Conservation (phyloP, 2,797 vertebrate genomes). For the Phrynocephalus vlangalii region DNA sequence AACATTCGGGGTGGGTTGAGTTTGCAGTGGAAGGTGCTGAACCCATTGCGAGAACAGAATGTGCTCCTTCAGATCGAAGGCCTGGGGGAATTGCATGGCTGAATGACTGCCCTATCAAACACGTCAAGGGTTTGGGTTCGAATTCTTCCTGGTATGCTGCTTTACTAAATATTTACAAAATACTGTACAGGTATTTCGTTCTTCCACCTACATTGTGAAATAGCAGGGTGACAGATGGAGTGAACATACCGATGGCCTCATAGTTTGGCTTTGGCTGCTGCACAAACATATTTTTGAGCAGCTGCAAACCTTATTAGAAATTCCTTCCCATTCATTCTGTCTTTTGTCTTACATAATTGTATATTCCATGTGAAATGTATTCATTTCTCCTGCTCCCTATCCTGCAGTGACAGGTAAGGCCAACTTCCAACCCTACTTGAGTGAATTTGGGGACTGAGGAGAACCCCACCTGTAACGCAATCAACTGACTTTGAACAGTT, state of each 20-base stretch:
- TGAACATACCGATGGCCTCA: not conserved
- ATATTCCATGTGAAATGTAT: not conserved
- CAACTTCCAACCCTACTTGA: constrained; percentile 36
- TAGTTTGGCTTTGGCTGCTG: not conserved
- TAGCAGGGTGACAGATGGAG: not conserved
- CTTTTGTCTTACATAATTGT: constrained; percentile 13
- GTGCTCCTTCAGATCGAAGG: constrained; percentile 3
- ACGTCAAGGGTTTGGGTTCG: not conserved
- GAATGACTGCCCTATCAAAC: not conserved
- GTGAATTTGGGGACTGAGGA: constrained; percentile 32
- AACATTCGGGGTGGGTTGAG: not conserved
- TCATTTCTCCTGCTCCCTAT: constrained; percentile 30
- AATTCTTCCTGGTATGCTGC: not conserved
- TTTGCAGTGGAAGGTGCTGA: not conserved
- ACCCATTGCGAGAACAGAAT: not conserved
- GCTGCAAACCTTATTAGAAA: constrained; percentile 36
- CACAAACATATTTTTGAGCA: not conserved
- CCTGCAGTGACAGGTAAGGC: constrained; percentile 41
- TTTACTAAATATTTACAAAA: not conserved
- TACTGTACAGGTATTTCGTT: not conserved
- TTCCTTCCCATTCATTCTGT: constrained; percentile 10
- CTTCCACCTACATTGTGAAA: not conserved
- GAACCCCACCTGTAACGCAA: constrained; percentile 6
- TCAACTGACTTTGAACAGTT: constrained; percentile 45
- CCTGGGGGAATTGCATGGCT: not conserved